These are phyloP conservation scores for Sanderia malayensis DNA, from an alignment of 30 jellyfish, hydroid and myxozoan genomes.

Conservation along the genomic window DNA sequence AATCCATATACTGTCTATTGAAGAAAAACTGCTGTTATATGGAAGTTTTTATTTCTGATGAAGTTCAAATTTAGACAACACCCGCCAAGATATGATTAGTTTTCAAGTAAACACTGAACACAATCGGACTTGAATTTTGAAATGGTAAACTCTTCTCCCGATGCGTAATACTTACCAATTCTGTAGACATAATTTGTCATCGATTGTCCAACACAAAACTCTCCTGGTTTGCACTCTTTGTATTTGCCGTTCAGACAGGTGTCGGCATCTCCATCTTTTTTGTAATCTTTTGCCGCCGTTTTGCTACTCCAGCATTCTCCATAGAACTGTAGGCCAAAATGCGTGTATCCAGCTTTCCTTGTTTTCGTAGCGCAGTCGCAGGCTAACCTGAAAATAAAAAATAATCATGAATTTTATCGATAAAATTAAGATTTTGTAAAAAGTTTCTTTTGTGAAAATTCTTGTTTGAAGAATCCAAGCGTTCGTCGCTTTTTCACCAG, in stretches of 20 bases:
- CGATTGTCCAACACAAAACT: constrained; percentile 30
- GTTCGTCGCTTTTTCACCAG: too few relatives aligned
- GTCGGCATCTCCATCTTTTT: constrained; percentile 18
- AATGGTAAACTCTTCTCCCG: too few relatives aligned
- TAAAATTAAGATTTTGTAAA: too few relatives aligned
- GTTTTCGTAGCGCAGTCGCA: constrained; percentile 30
- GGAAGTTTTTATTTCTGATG: too few relatives aligned
- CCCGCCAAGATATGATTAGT: too few relatives aligned
- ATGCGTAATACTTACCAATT: constrained; percentile 24
- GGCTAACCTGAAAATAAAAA: not conserved
- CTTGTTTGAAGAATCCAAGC: too few relatives aligned
- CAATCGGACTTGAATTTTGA: too few relatives aligned
- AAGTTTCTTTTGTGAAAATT: too few relatives aligned
- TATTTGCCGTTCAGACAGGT: constrained; percentile 28
- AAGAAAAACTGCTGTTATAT: too few relatives aligned
- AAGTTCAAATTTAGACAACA: too few relatives aligned
- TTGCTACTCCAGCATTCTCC: constrained; percentile 51
- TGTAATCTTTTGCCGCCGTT: not conserved
- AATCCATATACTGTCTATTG: too few relatives aligned
- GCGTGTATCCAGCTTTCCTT: not conserved
- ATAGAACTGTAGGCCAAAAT: constrained; percentile 20
- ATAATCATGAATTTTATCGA: not conserved
- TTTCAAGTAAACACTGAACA: too few relatives aligned
- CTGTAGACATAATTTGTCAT: constrained; percentile 26
- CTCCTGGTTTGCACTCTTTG: constrained; percentile 28